phyloP scores from a whole-genome alignment of 1,140 invertebrate species.

The Bombyx mandarina region DNA sequence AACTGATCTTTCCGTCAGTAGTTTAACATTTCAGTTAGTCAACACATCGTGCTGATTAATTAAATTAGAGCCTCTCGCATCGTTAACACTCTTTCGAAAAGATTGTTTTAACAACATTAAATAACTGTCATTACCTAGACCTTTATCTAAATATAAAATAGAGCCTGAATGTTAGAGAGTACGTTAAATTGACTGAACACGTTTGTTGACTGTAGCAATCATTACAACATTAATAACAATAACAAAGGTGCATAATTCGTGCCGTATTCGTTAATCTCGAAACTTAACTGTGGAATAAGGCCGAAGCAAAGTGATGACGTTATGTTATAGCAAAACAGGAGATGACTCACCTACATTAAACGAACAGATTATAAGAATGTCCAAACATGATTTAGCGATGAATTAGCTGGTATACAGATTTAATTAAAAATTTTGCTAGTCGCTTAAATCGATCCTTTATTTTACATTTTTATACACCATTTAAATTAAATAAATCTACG shows the following conservation, averaged over 20 bases:
- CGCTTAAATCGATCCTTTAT: background rate
- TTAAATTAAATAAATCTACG: slow-evolving; percentile 50
- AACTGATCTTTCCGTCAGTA: too few relatives aligned
- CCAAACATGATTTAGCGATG: too few relatives aligned
- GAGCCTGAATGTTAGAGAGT: too few relatives aligned
- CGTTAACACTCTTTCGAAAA: background rate
- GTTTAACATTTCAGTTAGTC: too few relatives aligned
- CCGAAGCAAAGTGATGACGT: slow-evolving; percentile 14
- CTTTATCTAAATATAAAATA: too few relatives aligned
- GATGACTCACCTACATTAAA: slow-evolving; percentile 6
- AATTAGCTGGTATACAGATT: too few relatives aligned
- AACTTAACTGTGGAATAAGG: slow-evolving; percentile 15
- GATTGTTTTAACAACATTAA: too few relatives aligned
- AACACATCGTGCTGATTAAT: background rate
- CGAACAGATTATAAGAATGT: too few relatives aligned
- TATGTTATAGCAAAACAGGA: slow-evolving; percentile 5
- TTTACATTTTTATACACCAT: background rate
- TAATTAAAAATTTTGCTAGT: background rate
- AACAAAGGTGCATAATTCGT: background rate
- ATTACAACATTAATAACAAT: background rate
- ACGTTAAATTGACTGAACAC: too few relatives aligned
- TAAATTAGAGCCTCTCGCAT: slow-evolving; percentile 8
- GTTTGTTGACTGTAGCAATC: background rate
- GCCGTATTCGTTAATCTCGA: background rate
- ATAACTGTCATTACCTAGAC: too few relatives aligned